Conservation (phyloP, 2,113 vertebrate genomes). For the Suricata suricatta region DNA sequence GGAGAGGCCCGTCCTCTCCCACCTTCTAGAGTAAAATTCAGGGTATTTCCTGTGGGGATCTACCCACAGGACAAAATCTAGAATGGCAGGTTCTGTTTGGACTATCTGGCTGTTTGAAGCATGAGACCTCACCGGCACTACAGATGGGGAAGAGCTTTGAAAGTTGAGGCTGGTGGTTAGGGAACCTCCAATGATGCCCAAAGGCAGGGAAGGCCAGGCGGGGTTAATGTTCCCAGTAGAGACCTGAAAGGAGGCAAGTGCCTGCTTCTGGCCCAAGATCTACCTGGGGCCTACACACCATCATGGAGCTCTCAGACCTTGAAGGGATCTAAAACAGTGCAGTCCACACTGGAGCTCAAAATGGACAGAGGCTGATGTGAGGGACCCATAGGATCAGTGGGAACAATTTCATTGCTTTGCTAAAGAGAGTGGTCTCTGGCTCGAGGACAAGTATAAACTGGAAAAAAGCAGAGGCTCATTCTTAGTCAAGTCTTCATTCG, state of each 20-base stretch:
- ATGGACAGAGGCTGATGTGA: background rate
- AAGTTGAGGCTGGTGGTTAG: background rate
- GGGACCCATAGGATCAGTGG: background rate
- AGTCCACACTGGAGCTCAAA: background rate
- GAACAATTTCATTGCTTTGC: background rate
- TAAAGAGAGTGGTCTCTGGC: background rate
- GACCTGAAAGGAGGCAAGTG: background rate
- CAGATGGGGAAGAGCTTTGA: background rate
- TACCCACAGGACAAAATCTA: background rate
- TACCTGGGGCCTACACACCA: background rate
- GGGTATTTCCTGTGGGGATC: background rate
- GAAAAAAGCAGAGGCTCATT: background rate
- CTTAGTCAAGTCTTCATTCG: background rate
- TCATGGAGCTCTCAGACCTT: background rate
- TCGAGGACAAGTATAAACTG: background rate
- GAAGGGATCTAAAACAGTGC: background rate
- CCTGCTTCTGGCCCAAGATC: background rate
- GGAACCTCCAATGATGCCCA: background rate
- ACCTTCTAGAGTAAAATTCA: background rate
- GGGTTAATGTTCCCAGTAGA: rapidly evolving
- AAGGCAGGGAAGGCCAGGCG: background rate
- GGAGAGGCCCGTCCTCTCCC: background rate
- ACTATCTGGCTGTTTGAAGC: background rate
- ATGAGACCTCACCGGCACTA: background rate
- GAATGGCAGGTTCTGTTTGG: background rate